Base-by-base conservation (phyloP, 2,888 invertebrate species). In the Eristalis arbustorum region DNA sequence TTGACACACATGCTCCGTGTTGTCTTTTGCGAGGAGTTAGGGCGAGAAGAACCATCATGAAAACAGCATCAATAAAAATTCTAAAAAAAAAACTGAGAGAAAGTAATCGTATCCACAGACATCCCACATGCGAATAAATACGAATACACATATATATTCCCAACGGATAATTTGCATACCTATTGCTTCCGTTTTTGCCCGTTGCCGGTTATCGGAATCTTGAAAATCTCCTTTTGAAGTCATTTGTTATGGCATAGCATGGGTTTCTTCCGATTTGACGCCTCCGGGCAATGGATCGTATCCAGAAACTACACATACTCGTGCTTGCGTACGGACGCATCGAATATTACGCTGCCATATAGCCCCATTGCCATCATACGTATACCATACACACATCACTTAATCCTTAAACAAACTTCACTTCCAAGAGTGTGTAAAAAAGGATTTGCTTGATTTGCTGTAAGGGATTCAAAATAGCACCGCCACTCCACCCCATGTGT, bases 371-470 rank as follows among this genome's bases (percentile, higher is more conserved):
- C 61, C 63, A 34, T 18, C 62, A 22, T 18, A 31, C 34, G 64
- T 31, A 25, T 18, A 69, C 57, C 77, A 64, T 63, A 82, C 78
- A 79, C 75, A 83, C 77, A 83, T 67, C 76, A 87, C 81, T 87
- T 87, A 87, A 87, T 87, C 87, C 87, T 87, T 87, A 79, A 87
- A 87, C 87, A 87, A 87, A 87, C 87, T 87, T 87, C 87, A 87
- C 87, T 87, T 83, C 78, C 67, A 79, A 87, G 83, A 87, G 87
- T 87, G 87, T 87, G 87, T 87, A 87, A 87, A 87, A 87, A 83
- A 83, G 87, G 87, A 87, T 87, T 87, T 87, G 87, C 87, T 87
- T 87, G 87, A 87, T 87, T 87, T 87, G 87, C 87, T 87, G 87
- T 87, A 87, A 83, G 83, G 87, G 87, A 87, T 87, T 87, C 87